Conservation (phyloP, 2,888 invertebrate species). For the Lamellibrachia columna region DNA sequence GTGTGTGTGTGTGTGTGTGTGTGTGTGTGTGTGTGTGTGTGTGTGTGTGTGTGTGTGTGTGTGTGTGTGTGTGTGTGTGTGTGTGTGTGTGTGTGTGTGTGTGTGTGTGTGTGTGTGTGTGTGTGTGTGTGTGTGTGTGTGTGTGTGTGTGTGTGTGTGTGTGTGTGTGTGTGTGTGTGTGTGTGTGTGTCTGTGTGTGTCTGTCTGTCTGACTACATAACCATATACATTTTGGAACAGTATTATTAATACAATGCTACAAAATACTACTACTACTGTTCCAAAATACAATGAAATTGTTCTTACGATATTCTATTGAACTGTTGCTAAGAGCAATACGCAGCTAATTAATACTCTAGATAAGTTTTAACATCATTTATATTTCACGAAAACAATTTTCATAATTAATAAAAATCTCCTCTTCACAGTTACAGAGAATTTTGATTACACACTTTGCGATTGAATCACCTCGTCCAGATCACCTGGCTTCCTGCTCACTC, state of each 20-base stretch:
- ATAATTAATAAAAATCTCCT: neutral
- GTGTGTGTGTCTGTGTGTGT: neutral
- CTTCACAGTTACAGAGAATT: neutral
- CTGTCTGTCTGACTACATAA: neutral
- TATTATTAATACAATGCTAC: too few relatives aligned
- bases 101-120: conserved; percentile 24
- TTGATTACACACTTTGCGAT: neutral
- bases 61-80: conserved; percentile 14
- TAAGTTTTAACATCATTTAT: neutral
- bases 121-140: neutral
- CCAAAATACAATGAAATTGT: neutral
- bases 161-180: neutral
- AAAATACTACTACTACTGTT: too few relatives aligned
- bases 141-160: neutral
- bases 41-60: conserved; percentile 20
- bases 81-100: conserved; percentile 22
- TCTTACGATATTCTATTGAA: neutral
- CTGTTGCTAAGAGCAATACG: neutral
- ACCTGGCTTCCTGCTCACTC: neutral
- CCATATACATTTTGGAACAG: too few relatives aligned
- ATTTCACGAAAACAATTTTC: neutral
- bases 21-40: conserved; percentile 25
- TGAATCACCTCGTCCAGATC: neutral
- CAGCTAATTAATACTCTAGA: too few relatives aligned
- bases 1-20: conserved; percentile 28